phyloP scores from a whole-genome alignment of 2,888 invertebrate genomes.

The Actias luna region DNA sequence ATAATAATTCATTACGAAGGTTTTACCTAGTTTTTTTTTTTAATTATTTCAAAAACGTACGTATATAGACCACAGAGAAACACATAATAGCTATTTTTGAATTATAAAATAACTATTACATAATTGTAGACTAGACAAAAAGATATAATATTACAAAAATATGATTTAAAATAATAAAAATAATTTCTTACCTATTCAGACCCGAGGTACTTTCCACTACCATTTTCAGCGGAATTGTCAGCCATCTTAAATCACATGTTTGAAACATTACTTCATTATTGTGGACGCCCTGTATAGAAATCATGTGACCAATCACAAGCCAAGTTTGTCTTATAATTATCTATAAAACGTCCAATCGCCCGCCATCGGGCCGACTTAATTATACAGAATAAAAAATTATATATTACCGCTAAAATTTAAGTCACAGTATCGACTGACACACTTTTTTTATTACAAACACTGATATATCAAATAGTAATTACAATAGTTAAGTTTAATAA shows the following conservation, averaged over 20 bases:
- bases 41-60: too few relatives aligned
- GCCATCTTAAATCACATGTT: conserved; percentile 79
- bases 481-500: conserved; percentile 14
- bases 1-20: neutral
- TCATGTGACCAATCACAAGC: conserved; percentile 74
- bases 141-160: neutral
- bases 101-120: neutral
- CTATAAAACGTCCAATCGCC: conserved; percentile 47
- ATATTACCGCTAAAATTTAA: conserved; percentile 40
- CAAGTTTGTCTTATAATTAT: conserved; percentile 45
- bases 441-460: conserved; percentile 34
- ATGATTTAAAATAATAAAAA: conserved; percentile 17
- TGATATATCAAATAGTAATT: conserved; percentile 21
- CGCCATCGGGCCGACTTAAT: conserved; percentile 25
- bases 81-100: too few relatives aligned
- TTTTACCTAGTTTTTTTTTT: too few relatives aligned
- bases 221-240: conserved; percentile 53
- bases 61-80: too few relatives aligned
- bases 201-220: conserved; percentile 37
- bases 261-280: conserved; percentile 54
- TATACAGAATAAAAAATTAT: conserved; percentile 27
- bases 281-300: conserved; percentile 45
- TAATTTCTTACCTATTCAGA: conserved; percentile 54
- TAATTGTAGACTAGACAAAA: neutral
- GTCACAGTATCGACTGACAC: conserved; percentile 33